Percentiles rank a stretch among this genome's conserved stretches.
These are phyloP conservation scores for Muschampia plurimacula DNA, from an alignment of 2,888 invertebrate genomes.

Conservation along the genomic window DNA sequence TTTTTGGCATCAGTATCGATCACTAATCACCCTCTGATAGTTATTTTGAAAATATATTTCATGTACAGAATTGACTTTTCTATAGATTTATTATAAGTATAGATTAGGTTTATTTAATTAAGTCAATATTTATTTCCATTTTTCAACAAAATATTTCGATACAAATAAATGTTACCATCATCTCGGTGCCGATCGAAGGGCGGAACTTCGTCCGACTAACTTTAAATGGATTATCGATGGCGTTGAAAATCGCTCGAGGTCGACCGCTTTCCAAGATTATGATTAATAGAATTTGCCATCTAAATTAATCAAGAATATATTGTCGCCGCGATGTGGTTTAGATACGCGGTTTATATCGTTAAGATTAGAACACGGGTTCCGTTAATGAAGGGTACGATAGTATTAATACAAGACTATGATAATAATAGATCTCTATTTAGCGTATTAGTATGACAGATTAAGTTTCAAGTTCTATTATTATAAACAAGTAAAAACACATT, in stretches of 20 bases:
- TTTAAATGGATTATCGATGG: conserved; percentile 56
- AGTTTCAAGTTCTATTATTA: too few species aligned
- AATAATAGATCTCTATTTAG: too few species aligned
- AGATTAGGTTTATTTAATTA: too few species aligned
- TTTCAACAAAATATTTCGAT: not conserved
- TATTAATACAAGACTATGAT: too few species aligned
- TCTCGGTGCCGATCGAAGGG: conserved; percentile 40
- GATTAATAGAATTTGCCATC: conserved; percentile 61
- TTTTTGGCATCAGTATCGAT: too few species aligned
- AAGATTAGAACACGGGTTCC: conserved; percentile 3
- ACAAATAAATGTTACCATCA: not conserved
- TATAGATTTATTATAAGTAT: too few species aligned
- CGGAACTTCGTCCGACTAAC: conserved; percentile 49
- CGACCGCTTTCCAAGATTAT: conserved; percentile 50
- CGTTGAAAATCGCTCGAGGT: conserved; percentile 52
- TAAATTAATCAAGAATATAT: conserved; percentile 55
- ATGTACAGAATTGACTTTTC: too few species aligned
- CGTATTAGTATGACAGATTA: too few species aligned
- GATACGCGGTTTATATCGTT: conserved; percentile 14
- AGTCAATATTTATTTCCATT: too few species aligned
- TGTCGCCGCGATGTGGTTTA: conserved; percentile 4
- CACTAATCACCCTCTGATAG: too few species aligned
- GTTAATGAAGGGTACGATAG: not conserved
- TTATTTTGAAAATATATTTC: too few species aligned
- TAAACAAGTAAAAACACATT: too few species aligned